Conservation (phyloP, 2,113 vertebrate species). For the Zingel zingel region DNA sequence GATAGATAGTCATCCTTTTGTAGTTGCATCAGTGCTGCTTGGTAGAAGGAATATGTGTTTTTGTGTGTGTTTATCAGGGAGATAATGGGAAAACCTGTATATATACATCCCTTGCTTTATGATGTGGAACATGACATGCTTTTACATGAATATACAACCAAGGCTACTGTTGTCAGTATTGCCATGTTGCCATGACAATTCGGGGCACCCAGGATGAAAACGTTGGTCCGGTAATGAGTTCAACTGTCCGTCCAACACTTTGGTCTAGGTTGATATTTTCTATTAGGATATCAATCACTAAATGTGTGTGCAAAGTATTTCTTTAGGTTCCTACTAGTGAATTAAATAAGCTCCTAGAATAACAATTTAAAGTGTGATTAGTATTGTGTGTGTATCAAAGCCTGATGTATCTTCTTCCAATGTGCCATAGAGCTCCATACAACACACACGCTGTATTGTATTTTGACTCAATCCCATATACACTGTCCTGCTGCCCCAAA, state of each 20-base stretch:
- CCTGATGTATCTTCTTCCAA: too few species aligned
- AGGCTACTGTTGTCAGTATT: background rate
- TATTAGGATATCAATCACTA: background rate
- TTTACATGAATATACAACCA: background rate
- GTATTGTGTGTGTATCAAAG: background rate
- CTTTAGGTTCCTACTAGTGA: background rate
- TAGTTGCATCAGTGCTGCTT: constrained; percentile 15
- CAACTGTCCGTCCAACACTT: background rate
- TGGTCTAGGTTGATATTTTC: background rate
- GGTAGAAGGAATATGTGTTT: background rate
- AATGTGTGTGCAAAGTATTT: background rate
- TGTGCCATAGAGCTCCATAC: background rate
- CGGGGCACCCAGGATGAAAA: background rate
- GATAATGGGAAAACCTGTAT: background rate
- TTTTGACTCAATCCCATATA: background rate
- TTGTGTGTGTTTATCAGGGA: background rate
- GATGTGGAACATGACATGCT: too few species aligned
- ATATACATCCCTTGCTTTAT: background rate
- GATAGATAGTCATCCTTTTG: constrained; percentile 11
- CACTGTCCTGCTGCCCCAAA: background rate
- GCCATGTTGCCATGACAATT: background rate
- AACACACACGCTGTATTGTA: too few species aligned
- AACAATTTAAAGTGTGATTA: background rate
- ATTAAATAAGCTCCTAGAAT: background rate
- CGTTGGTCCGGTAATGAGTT: background rate